Conservation (phyloP, 2,797 vertebrate genomes). For the Rhinella marina region DNA sequence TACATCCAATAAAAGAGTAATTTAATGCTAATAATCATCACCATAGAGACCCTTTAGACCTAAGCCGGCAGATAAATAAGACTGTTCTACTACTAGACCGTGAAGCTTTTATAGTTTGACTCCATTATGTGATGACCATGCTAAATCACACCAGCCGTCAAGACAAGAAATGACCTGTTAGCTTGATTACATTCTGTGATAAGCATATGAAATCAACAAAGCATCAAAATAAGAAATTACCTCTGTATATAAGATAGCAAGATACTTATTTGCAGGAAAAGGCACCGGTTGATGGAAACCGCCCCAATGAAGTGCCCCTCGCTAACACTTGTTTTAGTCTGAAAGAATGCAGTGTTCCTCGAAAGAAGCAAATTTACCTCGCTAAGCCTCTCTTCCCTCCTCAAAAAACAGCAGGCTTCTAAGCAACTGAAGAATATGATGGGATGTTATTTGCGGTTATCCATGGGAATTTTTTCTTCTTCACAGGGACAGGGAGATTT, state of each 20-base stretch:
- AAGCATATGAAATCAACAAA: background rate
- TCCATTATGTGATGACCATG: background rate
- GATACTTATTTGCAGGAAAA: background rate
- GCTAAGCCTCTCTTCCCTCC: background rate
- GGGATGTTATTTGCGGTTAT: background rate
- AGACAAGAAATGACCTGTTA: background rate
- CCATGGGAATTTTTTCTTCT: background rate
- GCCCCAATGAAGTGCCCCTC: background rate
- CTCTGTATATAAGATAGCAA: background rate
- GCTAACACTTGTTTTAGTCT: background rate
- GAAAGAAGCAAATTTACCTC: constrained; percentile 48
- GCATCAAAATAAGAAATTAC: background rate
- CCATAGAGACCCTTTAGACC: background rate
- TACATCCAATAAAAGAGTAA: background rate
- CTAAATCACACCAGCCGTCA: background rate
- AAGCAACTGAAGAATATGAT: background rate
- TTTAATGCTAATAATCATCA: background rate
- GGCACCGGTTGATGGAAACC: background rate
- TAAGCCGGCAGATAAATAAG: background rate
- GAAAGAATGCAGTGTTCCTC: constrained; percentile 40
- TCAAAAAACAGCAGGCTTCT: background rate
- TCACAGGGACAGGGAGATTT: background rate
- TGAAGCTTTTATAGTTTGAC: too few species aligned
- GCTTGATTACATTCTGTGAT: background rate
- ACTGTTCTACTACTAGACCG: too few species aligned